These are phyloP conservation scores for Cryptoprocta ferox DNA, from an alignment of 2,797 vertebrate species.

Conservation along the genomic window DNA sequence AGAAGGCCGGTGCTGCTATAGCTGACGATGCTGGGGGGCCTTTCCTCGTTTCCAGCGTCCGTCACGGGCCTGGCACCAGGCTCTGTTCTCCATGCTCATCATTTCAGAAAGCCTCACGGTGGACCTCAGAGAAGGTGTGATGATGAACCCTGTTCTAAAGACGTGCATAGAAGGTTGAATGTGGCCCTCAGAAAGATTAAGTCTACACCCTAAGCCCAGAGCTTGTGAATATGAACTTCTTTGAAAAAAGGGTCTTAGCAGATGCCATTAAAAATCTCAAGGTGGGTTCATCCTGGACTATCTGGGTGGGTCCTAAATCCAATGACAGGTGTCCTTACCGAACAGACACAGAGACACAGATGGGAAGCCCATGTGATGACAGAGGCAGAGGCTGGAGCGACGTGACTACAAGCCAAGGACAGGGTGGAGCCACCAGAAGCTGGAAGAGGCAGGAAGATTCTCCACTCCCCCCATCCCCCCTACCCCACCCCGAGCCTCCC, in stretches of 20 bases:
- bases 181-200: background rate
- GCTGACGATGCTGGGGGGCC: accelerated
- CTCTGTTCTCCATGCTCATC: accelerated
- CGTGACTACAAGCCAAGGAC: background rate
- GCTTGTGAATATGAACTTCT: background rate
- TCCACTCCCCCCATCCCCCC: no score
- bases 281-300: background rate
- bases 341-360: background rate
- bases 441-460: background rate
- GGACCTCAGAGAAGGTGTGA: accelerated
- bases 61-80: background rate
- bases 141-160: background rate
- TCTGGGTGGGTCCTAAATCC: background rate
- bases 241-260: background rate
- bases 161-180: no score
- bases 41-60: background rate
- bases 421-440: background rate
- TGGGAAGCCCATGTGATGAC: background rate
- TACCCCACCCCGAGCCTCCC: accelerated
- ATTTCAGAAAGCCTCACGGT: accelerated
- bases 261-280: background rate
- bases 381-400: background rate
- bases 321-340: background rate
- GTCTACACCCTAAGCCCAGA: background rate
- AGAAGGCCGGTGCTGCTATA: background rate